Evolutionary conservation across 2,113 vertebrate species (phyloP).

Genomic region (Nibea albiflora): DNA sequence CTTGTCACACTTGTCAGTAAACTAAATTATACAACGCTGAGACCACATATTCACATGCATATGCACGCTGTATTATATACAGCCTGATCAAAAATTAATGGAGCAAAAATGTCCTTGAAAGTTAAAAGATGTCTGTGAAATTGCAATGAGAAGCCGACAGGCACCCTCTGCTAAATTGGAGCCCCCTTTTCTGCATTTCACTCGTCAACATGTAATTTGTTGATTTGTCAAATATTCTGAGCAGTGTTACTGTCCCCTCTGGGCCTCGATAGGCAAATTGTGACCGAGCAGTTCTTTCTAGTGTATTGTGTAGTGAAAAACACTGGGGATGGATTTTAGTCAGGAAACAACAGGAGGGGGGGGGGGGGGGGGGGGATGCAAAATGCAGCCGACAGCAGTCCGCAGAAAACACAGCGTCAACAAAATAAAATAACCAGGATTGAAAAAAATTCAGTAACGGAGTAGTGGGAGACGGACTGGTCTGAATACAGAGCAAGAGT

Average conservation of each 20-base stretch:
- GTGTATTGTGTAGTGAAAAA: constrained; percentile 32
- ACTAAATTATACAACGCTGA: constrained; percentile 45
- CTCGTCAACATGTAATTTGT: constrained; percentile 58
- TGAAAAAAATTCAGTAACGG: constrained; percentile 12
- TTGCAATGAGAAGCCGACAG: constrained; percentile 47
- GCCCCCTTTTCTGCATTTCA: constrained; percentile 48
- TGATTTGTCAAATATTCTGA: constrained; percentile 67
- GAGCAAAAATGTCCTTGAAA: constrained; percentile 75
- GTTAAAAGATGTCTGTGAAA: constrained; percentile 64
- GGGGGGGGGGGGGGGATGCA: not conserved
- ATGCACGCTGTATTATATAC: constrained; percentile 53
- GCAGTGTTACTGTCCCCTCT: constrained; percentile 38
- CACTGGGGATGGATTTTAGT: constrained; percentile 30
- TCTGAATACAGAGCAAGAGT: constrained; percentile 2
- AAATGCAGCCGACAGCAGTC: constrained; percentile 19
- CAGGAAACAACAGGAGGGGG: constrained; percentile 36
- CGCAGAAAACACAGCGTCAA: constrained; percentile 41
- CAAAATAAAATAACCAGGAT: constrained; percentile 30
- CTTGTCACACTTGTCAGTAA: constrained; percentile 49
- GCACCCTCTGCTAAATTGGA: constrained; percentile 36
- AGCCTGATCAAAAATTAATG: constrained; percentile 63
- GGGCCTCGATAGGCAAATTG: constrained; percentile 54
- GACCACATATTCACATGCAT: constrained; percentile 41
- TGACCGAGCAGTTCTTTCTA: constrained; percentile 31
- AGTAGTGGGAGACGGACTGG: constrained; percentile 13